Conservation (phyloP, 2,113 vertebrate species). For the Gavia stellata region DNA sequence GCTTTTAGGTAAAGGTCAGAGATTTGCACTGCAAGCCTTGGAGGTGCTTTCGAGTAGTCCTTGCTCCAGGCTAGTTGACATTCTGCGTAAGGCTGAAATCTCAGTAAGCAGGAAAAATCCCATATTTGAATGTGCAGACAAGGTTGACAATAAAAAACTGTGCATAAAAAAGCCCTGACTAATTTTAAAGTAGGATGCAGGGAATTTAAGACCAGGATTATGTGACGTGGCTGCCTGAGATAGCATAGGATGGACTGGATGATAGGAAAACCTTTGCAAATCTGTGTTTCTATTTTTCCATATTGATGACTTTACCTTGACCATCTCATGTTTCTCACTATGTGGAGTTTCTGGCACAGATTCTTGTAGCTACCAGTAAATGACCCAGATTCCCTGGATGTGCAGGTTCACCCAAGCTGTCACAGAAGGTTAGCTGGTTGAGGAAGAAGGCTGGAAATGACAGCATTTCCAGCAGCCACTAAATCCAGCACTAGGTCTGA, state of each 20-base stretch:
- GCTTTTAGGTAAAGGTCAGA: slow-evolving; percentile 38
- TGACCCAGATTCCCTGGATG: background rate
- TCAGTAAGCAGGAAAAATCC: background rate
- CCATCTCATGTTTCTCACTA: background rate
- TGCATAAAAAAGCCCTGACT: background rate
- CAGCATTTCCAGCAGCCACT: background rate
- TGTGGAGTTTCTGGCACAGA: background rate
- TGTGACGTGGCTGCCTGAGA: background rate
- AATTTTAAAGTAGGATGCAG: background rate
- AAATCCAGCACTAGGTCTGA: background rate
- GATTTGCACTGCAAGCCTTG: slow-evolving; percentile 13
- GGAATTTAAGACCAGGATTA: background rate
- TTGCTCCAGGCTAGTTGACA: background rate
- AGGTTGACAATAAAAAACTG: background rate
- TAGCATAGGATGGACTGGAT: background rate
- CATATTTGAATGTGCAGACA: background rate
- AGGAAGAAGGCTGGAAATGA: background rate
- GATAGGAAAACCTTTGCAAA: background rate
- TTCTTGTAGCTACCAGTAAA: background rate
- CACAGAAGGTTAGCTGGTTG: background rate
- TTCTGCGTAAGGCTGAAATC: background rate
- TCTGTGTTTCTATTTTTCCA: background rate
- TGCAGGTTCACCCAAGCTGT: background rate
- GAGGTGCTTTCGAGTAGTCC: background rate
- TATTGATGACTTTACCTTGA: background rate